A percentile compares a stretch with the other conserved stretches of the same genome.
Conservation (phyloP, 1,140 invertebrate genomes). For the Cepaea nemoralis region DNA sequence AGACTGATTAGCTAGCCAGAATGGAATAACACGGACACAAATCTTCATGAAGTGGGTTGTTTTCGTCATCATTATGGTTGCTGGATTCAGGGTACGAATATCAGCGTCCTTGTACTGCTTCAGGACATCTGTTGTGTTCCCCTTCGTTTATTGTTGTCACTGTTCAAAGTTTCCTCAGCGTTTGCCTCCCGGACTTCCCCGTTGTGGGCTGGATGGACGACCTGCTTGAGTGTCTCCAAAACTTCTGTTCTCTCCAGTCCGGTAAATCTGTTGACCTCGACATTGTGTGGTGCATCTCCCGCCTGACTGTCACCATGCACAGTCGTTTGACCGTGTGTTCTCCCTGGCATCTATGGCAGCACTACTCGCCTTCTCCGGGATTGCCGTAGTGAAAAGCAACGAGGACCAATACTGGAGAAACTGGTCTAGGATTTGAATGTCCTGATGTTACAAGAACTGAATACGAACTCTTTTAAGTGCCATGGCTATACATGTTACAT, state of each 20-base stretch:
- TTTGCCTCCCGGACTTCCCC: neutral
- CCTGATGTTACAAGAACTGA: no score
- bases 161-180: neutral
- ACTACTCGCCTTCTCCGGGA: neutral
- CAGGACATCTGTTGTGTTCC: conserved; percentile 18
- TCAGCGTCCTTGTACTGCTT: neutral
- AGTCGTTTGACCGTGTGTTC: neutral
- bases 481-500: no score
- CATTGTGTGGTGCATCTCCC: neutral
- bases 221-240: neutral
- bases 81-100: conserved; percentile 7
- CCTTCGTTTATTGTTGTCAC: neutral
- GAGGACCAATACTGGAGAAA: no score
- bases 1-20: no score
- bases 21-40: no score
- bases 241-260: neutral
- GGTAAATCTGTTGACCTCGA: neutral
- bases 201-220: neutral
- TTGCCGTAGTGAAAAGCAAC: no score
- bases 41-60: neutral
- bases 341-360: neutral
- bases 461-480: no score
- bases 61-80: neutral
- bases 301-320: neutral
- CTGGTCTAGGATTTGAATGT: no score